Evolutionary conservation across 2,888 invertebrate species (phyloP).

Genomic region (Allygus modestus): DNA sequence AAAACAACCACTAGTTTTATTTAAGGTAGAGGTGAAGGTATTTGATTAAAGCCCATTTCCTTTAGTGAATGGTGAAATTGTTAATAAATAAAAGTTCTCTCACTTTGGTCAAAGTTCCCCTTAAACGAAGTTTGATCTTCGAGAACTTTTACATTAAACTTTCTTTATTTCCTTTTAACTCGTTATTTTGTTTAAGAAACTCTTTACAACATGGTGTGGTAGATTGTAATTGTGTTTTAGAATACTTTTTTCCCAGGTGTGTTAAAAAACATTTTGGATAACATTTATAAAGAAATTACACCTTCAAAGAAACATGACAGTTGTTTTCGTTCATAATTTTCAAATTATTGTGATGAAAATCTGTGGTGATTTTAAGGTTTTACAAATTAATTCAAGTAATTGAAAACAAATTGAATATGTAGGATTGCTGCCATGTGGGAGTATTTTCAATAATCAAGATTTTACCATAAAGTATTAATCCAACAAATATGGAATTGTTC

Average conservation of each 20-base stretch:
- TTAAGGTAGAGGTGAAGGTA: neutral
- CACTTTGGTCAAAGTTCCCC: constrained; percentile 5
- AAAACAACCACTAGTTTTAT: no score
- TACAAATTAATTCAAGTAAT: no score
- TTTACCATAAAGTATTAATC: no score
- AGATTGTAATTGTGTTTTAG: neutral
- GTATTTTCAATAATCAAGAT: no score
- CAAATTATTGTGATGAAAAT: no score
- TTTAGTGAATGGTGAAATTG: neutral
- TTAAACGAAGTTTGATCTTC: constrained; percentile 32
- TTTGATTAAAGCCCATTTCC: neutral
- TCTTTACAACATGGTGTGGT: neutral
- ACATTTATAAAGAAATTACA: no score
- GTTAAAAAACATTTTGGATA: neutral
- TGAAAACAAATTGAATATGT: no score
- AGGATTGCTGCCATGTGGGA: no score
- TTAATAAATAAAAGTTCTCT: constrained; percentile 31
- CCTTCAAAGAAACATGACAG: no score
- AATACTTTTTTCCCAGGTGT: neutral
- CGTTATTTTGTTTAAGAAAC: constrained; percentile 19
- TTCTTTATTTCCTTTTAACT: constrained; percentile 45
- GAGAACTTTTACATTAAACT: constrained; percentile 41
- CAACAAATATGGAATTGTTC: no score
- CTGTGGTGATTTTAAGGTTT: no score
- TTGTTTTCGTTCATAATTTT: no score